Evolutionary conservation across 1,140 invertebrate genomes (phyloP).

Genomic region (Apis dorsata): DNA sequence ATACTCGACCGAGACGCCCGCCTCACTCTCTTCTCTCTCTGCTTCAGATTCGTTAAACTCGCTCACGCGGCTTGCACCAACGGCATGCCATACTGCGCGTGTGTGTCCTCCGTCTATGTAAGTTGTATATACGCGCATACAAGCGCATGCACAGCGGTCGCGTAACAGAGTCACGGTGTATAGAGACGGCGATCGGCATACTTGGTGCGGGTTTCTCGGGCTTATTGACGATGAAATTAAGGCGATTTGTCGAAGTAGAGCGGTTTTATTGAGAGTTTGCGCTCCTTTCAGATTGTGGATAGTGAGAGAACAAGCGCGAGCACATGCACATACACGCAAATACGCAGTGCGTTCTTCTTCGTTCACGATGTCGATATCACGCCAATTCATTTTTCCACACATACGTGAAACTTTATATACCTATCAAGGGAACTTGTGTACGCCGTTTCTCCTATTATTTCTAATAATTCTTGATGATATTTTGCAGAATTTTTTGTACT

Average conservation of each 20-base stretch:
- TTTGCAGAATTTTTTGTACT: background rate
- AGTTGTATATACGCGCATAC: background rate
- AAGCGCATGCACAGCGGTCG: too few relatives aligned
- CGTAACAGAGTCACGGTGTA: conserved; percentile 7
- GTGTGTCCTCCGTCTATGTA: background rate
- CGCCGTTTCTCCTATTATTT: background rate
- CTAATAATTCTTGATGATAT: background rate
- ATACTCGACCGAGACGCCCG: conserved; percentile 63
- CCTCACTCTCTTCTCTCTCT: conserved; percentile 14
- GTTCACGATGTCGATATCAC: background rate
- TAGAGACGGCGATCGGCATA: conserved; percentile 22
- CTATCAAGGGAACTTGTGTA: background rate
- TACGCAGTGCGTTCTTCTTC: background rate
- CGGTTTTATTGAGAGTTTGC: conserved; percentile 36
- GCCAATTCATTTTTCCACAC: background rate
- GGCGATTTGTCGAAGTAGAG: conserved; percentile 32
- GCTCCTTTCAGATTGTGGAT: conserved; percentile 16
- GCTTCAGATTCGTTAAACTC: conserved; percentile 53
- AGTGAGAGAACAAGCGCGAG: too few relatives aligned
- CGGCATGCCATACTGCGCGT: conserved; percentile 13
- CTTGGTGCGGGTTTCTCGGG: conserved; percentile 38
- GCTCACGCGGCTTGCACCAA: conserved; percentile 33
- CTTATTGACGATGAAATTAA: conserved; percentile 54
- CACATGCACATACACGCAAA: background rate
- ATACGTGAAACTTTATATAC: background rate